Conservation (phyloP, 2,113 vertebrate genomes). For the Urocitellus parryii region DNA sequence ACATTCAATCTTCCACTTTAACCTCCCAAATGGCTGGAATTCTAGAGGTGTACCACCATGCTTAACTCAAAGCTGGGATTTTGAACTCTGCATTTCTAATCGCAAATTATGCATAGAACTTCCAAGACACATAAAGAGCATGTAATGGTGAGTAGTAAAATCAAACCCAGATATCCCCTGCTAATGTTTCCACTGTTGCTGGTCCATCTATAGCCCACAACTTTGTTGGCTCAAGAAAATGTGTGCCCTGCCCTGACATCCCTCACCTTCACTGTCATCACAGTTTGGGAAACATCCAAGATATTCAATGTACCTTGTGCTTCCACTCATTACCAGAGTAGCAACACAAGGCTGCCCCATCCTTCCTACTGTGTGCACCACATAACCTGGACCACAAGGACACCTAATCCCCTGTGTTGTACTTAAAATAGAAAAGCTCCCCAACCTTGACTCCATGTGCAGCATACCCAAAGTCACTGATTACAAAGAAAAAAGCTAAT, state of each 20-base stretch:
- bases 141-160: no score
- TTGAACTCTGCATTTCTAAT: not conserved
- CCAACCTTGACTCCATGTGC: accelerated
- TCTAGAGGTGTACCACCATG: not conserved
- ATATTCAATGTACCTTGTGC: accelerated
- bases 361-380: not conserved
- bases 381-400: no score
- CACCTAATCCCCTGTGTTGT: accelerated
- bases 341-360: not conserved
- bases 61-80: not conserved
- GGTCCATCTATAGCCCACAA: not conserved
- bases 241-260: not conserved
- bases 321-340: not conserved
- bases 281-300: not conserved
- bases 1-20: not conserved
- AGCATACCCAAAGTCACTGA: not conserved
- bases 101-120: not conserved
- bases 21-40: not conserved
- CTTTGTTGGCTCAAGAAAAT: not conserved
- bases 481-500: not conserved
- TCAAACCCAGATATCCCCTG: not conserved
- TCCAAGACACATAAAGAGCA: not conserved
- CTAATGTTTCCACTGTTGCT: no score
- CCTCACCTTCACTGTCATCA: no score
- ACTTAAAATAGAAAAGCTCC: not conserved